Evolutionary conservation across 2,888 invertebrate genomes (phyloP).

Genomic region (Oscheius sp.): DNA sequence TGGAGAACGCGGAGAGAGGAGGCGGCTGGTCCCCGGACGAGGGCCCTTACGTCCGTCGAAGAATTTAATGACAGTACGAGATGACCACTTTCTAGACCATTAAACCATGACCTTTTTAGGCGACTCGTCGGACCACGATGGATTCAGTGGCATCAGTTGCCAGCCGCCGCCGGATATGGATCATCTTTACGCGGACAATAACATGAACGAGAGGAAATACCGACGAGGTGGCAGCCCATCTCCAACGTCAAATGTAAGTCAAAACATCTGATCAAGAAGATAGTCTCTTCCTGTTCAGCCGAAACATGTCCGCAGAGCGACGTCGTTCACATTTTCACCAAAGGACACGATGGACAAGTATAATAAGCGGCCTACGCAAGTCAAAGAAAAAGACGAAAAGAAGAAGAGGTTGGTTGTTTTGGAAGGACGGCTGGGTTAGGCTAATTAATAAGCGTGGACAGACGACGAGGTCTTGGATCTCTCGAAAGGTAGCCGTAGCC

Average conservation of each 20-base stretch:
- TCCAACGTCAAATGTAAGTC: conserved; percentile 9
- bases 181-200: conserved; percentile 31
- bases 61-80: conserved; percentile 2
- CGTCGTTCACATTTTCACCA: conserved; percentile 70
- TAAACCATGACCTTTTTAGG: conserved; percentile 13
- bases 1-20: background rate
- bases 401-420: conserved; percentile 38
- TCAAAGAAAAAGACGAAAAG: conserved; percentile 34
- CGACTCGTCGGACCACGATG: conserved; percentile 31
- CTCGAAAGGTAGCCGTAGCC: background rate
- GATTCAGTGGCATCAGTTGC: conserved; percentile 24
- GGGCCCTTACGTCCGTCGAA: conserved; percentile 24
- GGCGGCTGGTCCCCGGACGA: background rate
- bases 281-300: too few species aligned
- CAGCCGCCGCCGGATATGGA: conserved; percentile 16
- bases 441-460: background rate
- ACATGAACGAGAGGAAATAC: conserved; percentile 22
- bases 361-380: conserved; percentile 44
- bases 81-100: too few species aligned
- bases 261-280: background rate
- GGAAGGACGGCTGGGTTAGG: too few species aligned
- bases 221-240: conserved; percentile 20
- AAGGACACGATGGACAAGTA: conserved; percentile 54
- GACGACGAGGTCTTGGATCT: too few species aligned
- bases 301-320: conserved; percentile 64